A percentile compares a stretch with the other conserved stretches of the same genome.
These are phyloP conservation scores for Drosophila atripex DNA, from an alignment of 2,888 invertebrate species.

Conservation along the genomic window DNA sequence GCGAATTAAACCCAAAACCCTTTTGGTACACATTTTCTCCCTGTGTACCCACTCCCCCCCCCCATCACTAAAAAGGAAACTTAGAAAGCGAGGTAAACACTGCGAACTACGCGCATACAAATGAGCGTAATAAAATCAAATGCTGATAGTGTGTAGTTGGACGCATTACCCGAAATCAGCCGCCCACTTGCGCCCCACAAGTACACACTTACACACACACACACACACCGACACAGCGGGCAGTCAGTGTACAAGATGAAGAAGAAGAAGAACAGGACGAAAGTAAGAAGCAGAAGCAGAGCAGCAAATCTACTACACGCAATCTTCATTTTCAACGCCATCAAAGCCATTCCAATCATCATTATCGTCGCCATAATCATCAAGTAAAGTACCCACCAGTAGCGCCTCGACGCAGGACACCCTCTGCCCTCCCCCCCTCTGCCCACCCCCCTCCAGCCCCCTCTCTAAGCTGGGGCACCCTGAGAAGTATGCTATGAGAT, in stretches of 20 bases:
- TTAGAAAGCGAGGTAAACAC: slow-evolving; percentile 12
- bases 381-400: slow-evolving; percentile 83
- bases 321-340: slow-evolving; percentile 82
- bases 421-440: background rate
- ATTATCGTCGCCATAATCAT: slow-evolving; percentile 84
- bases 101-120: slow-evolving; percentile 55
- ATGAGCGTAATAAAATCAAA: slow-evolving; percentile 78
- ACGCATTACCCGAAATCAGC: slow-evolving; percentile 57
- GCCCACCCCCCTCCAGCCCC: background rate
- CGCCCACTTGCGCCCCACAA: slow-evolving; percentile 2
- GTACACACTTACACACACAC: slow-evolving; percentile 6
- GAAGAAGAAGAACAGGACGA: slow-evolving; percentile 35
- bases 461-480: slow-evolving; percentile 14
- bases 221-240: slow-evolving; percentile 20
- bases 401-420: slow-evolving; percentile 56
- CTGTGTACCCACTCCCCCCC: background rate
- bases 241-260: slow-evolving; percentile 4
- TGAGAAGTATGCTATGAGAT: slow-evolving; percentile 55
- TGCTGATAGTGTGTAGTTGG: slow-evolving; percentile 74
- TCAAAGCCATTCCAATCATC: slow-evolving; percentile 83
- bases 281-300: slow-evolving; percentile 28
- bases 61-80: background rate
- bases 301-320: slow-evolving; percentile 78
- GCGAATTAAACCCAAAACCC: too few relatives aligned
- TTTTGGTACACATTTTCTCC: background rate